A percentile compares a stretch with the other conserved stretches of the same genome.
Evolutionary conservation across 1,140 invertebrate species (phyloP).

Genomic region (Bicyclus anynana): DNA sequence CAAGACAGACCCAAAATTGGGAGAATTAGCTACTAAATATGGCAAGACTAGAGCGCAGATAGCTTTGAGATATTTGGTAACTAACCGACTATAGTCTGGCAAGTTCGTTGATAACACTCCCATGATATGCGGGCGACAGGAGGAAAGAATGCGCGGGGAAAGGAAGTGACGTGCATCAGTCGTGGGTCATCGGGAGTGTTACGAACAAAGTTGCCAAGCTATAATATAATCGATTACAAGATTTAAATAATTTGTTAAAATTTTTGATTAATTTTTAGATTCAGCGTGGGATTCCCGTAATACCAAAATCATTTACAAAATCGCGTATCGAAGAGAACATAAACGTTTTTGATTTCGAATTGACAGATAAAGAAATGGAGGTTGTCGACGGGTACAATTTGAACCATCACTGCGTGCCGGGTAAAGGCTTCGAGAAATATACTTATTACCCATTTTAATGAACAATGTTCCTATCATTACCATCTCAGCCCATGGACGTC

Average conservation of each 20-base stretch:
- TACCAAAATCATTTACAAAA: conserved; percentile 81
- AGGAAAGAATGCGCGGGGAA: too few relatives aligned
- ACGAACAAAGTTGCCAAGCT: too few relatives aligned
- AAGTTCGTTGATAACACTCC: too few relatives aligned
- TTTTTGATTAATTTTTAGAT: conserved; percentile 32
- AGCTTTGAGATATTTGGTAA: conserved; percentile 79
- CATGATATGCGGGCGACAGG: too few relatives aligned
- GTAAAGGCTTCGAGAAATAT: conserved; percentile 26
- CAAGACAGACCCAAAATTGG: conserved; percentile 55
- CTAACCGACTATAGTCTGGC: too few relatives aligned
- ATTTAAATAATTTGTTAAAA: too few relatives aligned
- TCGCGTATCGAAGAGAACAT: conserved; percentile 83
- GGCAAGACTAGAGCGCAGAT: conserved; percentile 85
- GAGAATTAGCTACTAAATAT: conserved; percentile 80
- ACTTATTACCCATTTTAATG: conserved; percentile 52
- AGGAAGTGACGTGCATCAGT: too few relatives aligned
- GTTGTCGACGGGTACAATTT: conserved; percentile 65
- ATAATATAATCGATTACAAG: too few relatives aligned
- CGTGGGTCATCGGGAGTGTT: too few relatives aligned
- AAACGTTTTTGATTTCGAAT: conserved; percentile 82
- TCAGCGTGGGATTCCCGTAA: conserved; percentile 55
- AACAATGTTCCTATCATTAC: too few relatives aligned
- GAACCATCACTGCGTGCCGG: conserved; percentile 61
- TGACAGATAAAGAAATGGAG: conserved; percentile 76
- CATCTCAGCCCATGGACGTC: too few relatives aligned